Percentiles rank a stretch among this genome's conserved stretches.
Conservation (phyloP, 1,140 invertebrate species). For the Bombus cullumanus region DNA sequence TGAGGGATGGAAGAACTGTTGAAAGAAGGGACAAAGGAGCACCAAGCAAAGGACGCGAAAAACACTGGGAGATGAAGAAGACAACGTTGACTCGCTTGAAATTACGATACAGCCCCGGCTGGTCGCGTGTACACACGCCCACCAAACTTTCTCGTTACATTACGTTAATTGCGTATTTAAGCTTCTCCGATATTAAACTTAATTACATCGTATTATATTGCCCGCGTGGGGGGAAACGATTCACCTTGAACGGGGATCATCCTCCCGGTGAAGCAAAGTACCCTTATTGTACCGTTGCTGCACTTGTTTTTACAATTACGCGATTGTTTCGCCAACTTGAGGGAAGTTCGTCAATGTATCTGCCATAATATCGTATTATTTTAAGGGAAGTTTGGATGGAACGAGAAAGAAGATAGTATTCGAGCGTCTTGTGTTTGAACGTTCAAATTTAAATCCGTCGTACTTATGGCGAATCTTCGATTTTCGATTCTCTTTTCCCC, state of each 20-base stretch:
- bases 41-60: slow-evolving; percentile 53
- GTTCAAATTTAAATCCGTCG: too few species aligned
- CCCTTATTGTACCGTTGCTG: not conserved
- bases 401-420: not conserved
- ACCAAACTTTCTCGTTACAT: slow-evolving; percentile 36
- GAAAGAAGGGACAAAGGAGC: slow-evolving; percentile 51
- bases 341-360: not conserved
- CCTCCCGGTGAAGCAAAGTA: not conserved
- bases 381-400: not conserved
- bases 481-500: too few species aligned
- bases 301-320: not conserved
- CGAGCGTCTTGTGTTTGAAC: too few species aligned
- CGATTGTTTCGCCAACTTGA: not conserved
- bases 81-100: slow-evolving; percentile 49
- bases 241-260: slow-evolving; percentile 12
- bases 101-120: slow-evolving; percentile 8
- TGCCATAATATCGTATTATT: not conserved
- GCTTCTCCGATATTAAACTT: slow-evolving; percentile 21
- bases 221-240: not conserved
- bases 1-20: slow-evolving; percentile 47
- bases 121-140: slow-evolving; percentile 8
- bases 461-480: not conserved
- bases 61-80: slow-evolving; percentile 32
- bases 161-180: slow-evolving; percentile 34
- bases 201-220: slow-evolving; percentile 18